Evolutionary conservation across 2,113 vertebrate genomes (phyloP), one percentile per base, ranked within the genome.

Genomic region (Vimba vimba): DNA sequence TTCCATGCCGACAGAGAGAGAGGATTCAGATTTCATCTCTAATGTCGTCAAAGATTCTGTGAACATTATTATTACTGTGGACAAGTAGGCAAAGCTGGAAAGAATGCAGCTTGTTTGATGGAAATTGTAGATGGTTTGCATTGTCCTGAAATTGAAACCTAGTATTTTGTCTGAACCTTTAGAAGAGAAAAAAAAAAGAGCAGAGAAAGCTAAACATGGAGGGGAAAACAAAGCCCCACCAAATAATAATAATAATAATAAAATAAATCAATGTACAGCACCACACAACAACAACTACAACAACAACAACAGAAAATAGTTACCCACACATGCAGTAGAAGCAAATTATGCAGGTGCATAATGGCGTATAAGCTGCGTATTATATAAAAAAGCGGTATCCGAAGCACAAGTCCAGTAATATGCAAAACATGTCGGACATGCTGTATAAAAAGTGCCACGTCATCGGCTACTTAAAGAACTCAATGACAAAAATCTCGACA

Each of bases 131-230:
- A 64, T 79, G 52, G 33, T 74, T 69, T 23, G 23, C 57, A 79
- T 10, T 17, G 79, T 55, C 74, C 84, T 83, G 84, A 80, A 79
- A 86, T 73, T 88, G 73, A 86, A 88, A 62, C 66, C 76, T 45
- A 8, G 11, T 66, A 36, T 39, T 43, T 75, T 86, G 57, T 76
- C 78, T 73, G 62, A n/a, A 68, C 71, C 59, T 36, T 68, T 30
- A 39, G 11, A n/a, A 57, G 75, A 83, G 80, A 17, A 52, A 88
- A 36, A 66, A 88, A 36, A 66, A 19, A 47, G 30, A 47, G 79
- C 62, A 52, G 45, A 68, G 7, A 69, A 69, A 73, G 47, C 82
- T 39, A 73, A 69, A 74, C 4, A 6, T 39, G 45, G 55, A 86
- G 43, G 8, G 13, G 64, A 45, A 57, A 69, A 55, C 2, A 55